These are phyloP conservation scores for Lepilemur septentrionalis DNA, from an alignment of 2,797 vertebrate species.

Conservation along the genomic window DNA sequence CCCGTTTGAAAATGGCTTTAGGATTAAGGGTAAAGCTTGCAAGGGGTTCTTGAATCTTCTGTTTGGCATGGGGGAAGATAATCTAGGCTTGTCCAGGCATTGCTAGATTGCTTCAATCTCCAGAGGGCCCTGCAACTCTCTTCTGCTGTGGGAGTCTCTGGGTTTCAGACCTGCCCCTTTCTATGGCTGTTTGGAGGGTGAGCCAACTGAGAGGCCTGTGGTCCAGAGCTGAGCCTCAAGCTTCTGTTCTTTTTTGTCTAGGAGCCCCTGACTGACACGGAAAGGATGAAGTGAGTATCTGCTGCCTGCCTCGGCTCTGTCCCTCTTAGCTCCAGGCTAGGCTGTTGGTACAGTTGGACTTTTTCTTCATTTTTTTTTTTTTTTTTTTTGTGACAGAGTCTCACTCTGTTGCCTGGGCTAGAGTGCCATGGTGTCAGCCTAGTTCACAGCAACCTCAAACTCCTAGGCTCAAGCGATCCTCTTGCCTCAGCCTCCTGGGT, in stretches of 20 bases:
- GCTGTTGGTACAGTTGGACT: neutral
- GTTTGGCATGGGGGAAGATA: neutral
- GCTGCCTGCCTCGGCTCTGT: neutral
- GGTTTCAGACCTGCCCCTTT: neutral
- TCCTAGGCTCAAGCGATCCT: too few species aligned
- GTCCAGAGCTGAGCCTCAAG: slow-evolving; percentile 59
- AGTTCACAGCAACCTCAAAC: too few species aligned
- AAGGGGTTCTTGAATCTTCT: neutral
- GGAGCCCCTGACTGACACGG: slow-evolving; percentile 91
- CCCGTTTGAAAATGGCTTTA: neutral
- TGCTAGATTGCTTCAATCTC: neutral
- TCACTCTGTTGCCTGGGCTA: too few species aligned
- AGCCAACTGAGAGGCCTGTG: neutral
- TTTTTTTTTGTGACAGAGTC: neutral
- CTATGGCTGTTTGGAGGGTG: neutral
- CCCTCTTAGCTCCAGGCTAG: slow-evolving; percentile 3
- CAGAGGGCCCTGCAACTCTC: neutral
- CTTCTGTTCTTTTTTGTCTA: slow-evolving; percentile 84
- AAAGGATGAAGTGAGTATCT: slow-evolving; percentile 94
- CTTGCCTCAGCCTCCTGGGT: too few species aligned
- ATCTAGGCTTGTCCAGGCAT: neutral
- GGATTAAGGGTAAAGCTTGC: neutral
- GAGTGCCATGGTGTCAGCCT: too few species aligned
- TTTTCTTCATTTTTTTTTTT: neutral
- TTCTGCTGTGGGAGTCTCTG: neutral